phyloP scores from a whole-genome alignment of 2,888 invertebrate species.

The Leptopilina drosophilae region DNA sequence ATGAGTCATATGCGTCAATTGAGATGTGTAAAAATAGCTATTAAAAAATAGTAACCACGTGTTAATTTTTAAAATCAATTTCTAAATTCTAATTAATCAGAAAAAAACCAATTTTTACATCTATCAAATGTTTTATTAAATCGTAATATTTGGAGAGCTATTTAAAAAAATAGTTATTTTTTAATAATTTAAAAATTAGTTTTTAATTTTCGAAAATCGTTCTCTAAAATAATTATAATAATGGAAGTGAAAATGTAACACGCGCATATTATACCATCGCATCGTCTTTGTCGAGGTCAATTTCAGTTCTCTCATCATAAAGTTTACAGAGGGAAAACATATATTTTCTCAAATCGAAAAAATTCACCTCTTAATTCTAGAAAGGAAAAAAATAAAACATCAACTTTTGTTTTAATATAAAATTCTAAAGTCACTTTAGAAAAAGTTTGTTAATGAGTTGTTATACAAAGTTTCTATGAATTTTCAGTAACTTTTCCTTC shows the following conservation, averaged over 20 bases:
- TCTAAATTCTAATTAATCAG: neutral
- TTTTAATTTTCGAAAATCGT: conserved; percentile 3
- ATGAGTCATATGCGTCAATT: conserved; percentile 49
- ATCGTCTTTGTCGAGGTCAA: conserved; percentile 9
- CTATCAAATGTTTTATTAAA: too few relatives aligned
- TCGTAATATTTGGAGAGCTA: too few relatives aligned
- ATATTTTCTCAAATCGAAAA: neutral
- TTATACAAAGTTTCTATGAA: too few relatives aligned
- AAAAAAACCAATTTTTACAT: too few relatives aligned
- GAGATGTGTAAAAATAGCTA: conserved; percentile 46
- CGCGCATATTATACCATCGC: neutral
- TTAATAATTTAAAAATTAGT: neutral
- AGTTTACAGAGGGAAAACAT: neutral
- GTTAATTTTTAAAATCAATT: conserved; percentile 53
- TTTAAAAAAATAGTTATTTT: too few relatives aligned
- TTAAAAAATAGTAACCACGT: conserved; percentile 58
- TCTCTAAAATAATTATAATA: conserved; percentile 5
- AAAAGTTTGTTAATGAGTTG: too few relatives aligned
- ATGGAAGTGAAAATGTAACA: neutral
- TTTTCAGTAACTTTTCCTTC: too few relatives aligned
- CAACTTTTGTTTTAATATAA: too few relatives aligned
- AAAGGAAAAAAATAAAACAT: too few relatives aligned
- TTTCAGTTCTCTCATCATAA: neutral
- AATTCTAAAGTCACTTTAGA: too few relatives aligned
- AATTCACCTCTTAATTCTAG: neutral